Base-by-base conservation (phyloP, 2,888 invertebrate genomes). In the Mantis religiosa region DNA sequence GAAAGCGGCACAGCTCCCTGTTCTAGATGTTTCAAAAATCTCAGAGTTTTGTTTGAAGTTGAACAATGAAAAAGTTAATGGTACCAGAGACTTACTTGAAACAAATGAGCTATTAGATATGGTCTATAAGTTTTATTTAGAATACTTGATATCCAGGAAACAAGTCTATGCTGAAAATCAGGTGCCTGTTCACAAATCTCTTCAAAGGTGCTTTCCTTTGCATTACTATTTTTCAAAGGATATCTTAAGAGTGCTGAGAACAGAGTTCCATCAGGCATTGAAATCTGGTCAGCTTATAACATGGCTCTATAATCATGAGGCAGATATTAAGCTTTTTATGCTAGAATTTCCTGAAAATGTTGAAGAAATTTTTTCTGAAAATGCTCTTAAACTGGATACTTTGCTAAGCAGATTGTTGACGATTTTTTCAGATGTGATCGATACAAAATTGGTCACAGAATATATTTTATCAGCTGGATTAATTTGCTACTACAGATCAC, bases 381-480 rank as follows among this genome's bases (percentile, higher is more conserved):
- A 91, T 71, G 90, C 87, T 15, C 89, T 92, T 34, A 54, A 91
- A 7, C 90, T 91, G 28, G 91, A 92, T 89, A 90, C 92, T 92
- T 84, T 92, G 92, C 91, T 94, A 27, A 93, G 93, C 91, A 92
- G 93, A 91, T 87, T 92, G 91, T 92, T 91, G 91, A 92, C 91
- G 90, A 91, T 91, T 90, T 92, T 91, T 91, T 93, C 91, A 20
- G 91, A 92, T 89, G 85, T 92, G 28, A 87, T 92, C 9, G 91
- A 92, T 87, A 91, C 91, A 9, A 89, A 89, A 71, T 89, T 87
- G 88, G 91, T 92, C 30, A 88, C 92, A 28, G 90, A 91, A 81
- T 90, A 89, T 88, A 85, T 92, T 27, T 91, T 91, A 87, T 90
- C 89, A 20, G 88, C 89, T 27, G 84, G 89, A 8, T 89, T 92